Conservation (phyloP, 53 echinoderm and acorn worm genomes). For the Paracentrotus lividus region DNA sequence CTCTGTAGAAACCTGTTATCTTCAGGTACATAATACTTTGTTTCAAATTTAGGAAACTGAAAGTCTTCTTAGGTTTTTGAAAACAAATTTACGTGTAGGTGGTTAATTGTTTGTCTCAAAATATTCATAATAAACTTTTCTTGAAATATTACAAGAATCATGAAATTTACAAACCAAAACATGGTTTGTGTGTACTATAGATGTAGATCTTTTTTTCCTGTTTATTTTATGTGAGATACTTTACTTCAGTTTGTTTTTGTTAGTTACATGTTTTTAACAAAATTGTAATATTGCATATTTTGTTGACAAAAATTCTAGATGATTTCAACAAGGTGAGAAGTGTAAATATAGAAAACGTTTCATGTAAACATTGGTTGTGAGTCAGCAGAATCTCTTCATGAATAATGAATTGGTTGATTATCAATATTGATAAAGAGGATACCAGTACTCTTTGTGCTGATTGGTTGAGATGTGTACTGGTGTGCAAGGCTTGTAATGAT, state of each 20-base stretch:
- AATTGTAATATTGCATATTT: too few relatives aligned
- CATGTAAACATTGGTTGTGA: background rate
- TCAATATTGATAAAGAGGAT: background rate
- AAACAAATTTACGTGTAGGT: too few relatives aligned
- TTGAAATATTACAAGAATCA: too few relatives aligned
- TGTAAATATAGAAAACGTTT: background rate
- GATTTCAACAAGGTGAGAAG: background rate
- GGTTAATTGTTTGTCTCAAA: too few relatives aligned
- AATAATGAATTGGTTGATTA: background rate
- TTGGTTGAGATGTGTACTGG: background rate
- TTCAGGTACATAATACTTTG: too few relatives aligned
- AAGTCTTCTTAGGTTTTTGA: too few relatives aligned
- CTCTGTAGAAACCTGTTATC: too few relatives aligned
- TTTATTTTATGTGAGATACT: background rate
- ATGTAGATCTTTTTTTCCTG: background rate
- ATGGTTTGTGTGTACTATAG: too few relatives aligned
- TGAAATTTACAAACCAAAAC: too few relatives aligned
- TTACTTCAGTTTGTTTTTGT: background rate
- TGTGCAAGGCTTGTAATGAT: background rate
- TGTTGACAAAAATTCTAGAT: background rate
- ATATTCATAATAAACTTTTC: too few relatives aligned
- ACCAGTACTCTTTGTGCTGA: too few relatives aligned
- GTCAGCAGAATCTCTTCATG: constrained; percentile 2
- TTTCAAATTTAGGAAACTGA: too few relatives aligned
- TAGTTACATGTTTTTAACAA: background rate